Percentiles rank a stretch among this genome's conserved stretches.
phyloP scores from a whole-genome alignment of 2,888 invertebrate species.

The Erebia epiphron region DNA sequence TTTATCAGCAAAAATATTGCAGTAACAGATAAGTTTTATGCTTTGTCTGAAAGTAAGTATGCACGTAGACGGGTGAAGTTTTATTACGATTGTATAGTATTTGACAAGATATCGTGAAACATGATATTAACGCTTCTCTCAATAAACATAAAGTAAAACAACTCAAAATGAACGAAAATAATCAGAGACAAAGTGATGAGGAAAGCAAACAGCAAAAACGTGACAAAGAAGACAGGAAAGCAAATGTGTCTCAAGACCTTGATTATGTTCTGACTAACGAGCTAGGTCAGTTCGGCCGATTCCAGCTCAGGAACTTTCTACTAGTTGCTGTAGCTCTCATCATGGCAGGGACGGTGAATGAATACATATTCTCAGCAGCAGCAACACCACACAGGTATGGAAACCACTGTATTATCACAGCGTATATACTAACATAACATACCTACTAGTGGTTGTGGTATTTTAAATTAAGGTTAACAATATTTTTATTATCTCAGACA shows the following conservation, averaged over 20 bases:
- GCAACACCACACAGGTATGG: slow-evolving; percentile 17
- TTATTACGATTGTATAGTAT: slow-evolving; percentile 39
- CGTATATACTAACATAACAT: too few relatives aligned
- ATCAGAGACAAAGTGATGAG: not conserved
- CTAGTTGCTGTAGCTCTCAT: slow-evolving; percentile 52
- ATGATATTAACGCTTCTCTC: not conserved
- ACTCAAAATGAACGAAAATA: not conserved
- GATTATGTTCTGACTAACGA: slow-evolving; percentile 5
- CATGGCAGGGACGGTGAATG: slow-evolving; percentile 84
- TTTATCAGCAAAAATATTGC: not conserved
- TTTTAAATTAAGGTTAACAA: too few relatives aligned
- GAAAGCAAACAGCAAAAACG: not conserved
- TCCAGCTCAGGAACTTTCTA: slow-evolving; percentile 4
- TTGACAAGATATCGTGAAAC: not conserved
- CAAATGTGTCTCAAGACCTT: not conserved
- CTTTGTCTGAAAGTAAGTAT: too few relatives aligned
- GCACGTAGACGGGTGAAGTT: not conserved
- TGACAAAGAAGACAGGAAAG: not conserved
- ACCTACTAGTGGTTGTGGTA: too few relatives aligned
- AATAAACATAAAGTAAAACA: not conserved
- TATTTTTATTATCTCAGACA: too few relatives aligned
- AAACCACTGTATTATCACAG: not conserved
- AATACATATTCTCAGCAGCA: slow-evolving; percentile 58
- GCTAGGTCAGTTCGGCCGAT: slow-evolving; percentile 1
- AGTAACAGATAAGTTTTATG: slow-evolving; percentile 6